Percentiles rank a stretch among this genome's conserved stretches.
Evolutionary conservation across 2,888 invertebrate species (phyloP).

Genomic region (Bruchidius siliquastri): DNA sequence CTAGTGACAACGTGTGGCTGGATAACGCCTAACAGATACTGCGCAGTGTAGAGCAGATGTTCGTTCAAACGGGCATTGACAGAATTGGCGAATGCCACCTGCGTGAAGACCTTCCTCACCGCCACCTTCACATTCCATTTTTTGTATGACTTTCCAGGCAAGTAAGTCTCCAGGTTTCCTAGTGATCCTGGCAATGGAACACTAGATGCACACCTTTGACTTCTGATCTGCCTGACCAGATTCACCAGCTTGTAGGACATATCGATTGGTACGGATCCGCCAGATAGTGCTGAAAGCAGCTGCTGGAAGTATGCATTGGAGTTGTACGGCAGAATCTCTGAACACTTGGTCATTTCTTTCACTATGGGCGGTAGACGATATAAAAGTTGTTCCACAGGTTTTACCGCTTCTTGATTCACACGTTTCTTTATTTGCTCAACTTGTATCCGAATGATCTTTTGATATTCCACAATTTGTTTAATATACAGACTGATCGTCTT

Average conservation of each 20-base stretch:
- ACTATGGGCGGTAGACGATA: background rate
- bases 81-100: background rate
- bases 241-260: background rate
- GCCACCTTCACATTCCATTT: background rate
- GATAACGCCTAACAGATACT: background rate
- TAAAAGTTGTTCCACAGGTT: background rate
- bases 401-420: background rate
- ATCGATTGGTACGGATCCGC: background rate
- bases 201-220: background rate
- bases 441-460: background rate
- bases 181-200: background rate
- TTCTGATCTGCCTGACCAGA: background rate
- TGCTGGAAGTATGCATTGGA: background rate
- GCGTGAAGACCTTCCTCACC: background rate
- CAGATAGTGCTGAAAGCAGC: background rate
- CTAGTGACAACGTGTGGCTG: background rate
- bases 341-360: background rate
- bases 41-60: background rate
- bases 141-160: background rate
- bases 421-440: background rate
- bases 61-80: background rate
- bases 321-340: background rate
- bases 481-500: background rate
- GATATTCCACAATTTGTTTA: background rate
- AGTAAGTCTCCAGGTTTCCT: background rate